These are phyloP conservation scores for Aurelia sp. DNA, from an alignment of 30 jellyfish, hydroid and myxozoan genomes.

Conservation along the genomic window DNA sequence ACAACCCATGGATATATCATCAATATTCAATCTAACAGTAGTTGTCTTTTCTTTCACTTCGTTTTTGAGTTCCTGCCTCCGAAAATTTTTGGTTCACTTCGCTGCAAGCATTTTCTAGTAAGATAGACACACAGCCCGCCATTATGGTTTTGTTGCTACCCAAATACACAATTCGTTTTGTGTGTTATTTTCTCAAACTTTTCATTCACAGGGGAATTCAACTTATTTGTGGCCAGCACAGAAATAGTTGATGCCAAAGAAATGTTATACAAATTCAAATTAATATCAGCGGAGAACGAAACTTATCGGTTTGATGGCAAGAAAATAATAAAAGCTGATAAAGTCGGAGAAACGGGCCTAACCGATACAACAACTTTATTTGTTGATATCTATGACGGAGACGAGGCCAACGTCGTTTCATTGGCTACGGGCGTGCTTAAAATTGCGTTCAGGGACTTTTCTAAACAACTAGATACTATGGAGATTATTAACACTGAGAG, in stretches of 20 bases:
- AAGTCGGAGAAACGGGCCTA: slow-evolving; percentile 74
- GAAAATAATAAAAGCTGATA: slow-evolving; percentile 53
- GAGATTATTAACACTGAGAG: slow-evolving; percentile 63
- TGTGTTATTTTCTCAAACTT: too few species aligned
- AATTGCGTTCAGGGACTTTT: slow-evolving; percentile 54
- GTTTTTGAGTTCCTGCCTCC: too few species aligned
- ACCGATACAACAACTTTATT: slow-evolving; percentile 73
- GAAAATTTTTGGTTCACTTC: too few species aligned
- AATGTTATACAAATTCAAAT: slow-evolving; percentile 55
- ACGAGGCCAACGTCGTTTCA: not conserved
- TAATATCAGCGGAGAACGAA: slow-evolving; percentile 43
- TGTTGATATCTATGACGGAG: slow-evolving; percentile 55
- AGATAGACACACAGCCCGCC: too few species aligned
- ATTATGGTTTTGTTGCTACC: too few species aligned
- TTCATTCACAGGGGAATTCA: slow-evolving; percentile 49
- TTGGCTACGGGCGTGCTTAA: slow-evolving; percentile 57
- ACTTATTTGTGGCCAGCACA: slow-evolving; percentile 55
- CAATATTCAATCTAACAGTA: too few species aligned
- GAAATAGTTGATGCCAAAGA: slow-evolving; percentile 69
- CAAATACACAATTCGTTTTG: too few species aligned
- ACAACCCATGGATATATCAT: too few species aligned
- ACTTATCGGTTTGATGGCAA: slow-evolving; percentile 60
- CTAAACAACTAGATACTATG: slow-evolving; percentile 58
- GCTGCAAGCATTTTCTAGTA: too few species aligned
- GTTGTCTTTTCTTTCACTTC: too few species aligned